phyloP scores from a whole-genome alignment of 2,888 invertebrate genomes.

The Rhyacophila evoluta region DNA sequence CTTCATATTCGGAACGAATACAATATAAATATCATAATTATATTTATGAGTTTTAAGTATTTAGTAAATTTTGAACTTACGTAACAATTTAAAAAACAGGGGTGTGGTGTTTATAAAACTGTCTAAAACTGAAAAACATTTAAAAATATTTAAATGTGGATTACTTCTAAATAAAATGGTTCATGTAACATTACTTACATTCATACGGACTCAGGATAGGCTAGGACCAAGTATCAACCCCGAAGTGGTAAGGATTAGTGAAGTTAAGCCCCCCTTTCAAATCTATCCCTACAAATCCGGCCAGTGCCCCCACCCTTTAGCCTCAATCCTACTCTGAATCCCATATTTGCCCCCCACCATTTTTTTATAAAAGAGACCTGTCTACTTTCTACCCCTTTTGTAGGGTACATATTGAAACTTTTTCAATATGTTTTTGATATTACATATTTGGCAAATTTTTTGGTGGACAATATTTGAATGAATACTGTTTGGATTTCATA shows the following conservation, averaged over 20 bases:
- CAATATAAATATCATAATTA: too few species aligned
- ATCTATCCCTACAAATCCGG: conserved; percentile 14
- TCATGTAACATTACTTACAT: background rate
- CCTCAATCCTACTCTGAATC: background rate
- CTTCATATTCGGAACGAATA: too few species aligned
- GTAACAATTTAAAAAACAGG: too few species aligned
- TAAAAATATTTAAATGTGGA: too few species aligned
- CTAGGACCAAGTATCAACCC: background rate
- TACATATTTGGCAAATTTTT: too few species aligned
- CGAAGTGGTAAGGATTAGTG: background rate
- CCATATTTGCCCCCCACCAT: background rate
- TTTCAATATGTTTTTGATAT: background rate
- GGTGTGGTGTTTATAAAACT: too few species aligned
- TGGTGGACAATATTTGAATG: too few species aligned
- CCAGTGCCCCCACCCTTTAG: background rate
- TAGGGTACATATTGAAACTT: background rate
- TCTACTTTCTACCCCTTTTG: background rate
- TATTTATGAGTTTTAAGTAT: too few species aligned
- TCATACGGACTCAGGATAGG: background rate
- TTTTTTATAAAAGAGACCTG: background rate
- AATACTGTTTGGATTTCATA: too few species aligned
- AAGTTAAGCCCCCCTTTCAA: conserved; percentile 13
- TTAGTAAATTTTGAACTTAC: too few species aligned
- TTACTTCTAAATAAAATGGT: too few species aligned
- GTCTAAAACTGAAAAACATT: too few species aligned